Base-by-base conservation (phyloP, 1,140 invertebrate genomes). In the Carposina sasakii region DNA sequence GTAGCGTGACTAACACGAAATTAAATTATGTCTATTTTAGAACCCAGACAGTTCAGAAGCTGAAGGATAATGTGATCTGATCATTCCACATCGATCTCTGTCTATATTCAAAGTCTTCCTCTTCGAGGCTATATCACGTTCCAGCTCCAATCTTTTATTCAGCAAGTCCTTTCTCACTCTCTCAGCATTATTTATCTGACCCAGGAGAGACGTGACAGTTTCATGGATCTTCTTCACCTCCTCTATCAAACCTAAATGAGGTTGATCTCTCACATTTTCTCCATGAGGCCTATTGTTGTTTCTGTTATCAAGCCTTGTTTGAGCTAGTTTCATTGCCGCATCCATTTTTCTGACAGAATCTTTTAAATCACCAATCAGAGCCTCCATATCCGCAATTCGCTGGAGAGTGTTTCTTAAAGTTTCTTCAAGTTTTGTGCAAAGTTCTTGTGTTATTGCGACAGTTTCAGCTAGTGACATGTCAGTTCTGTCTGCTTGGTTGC, bases 261-360 rank as follows among this genome's bases (percentile, higher is more conserved):
- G 84, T 23, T 77, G 72, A 68, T 94, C 93, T 36, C 91, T 83
- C 46, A 91, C 92, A 59, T 87, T 92, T 75, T 94, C 93, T 6
- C 92, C 89, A 30, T 89, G 85, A 13, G 90, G 90, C 23, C 90
- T 81, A 44, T 86, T 85, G 28, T 83, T 76, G 28, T 88, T 86
- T 50, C 92, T 86, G 60, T 93, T 91, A 61, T 92, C 87, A 43
- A 95, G 81, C 54, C 92, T 87, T 0, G 92, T 94, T 76, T 94
- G 92, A 13, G 91, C 92, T 19, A 92, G 87, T 71, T 94, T 94
- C 88, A 93, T 89, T 2, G 90, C 88, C 6, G 87, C 81, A 60
- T 94, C 91, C 65, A 93, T 87, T 60, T 88, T 88, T 48, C 86
- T 84, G 1, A 92, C 85, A 1, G 88, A 88, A 21, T 76, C 77